Evolutionary conservation across 2,888 invertebrate genomes (phyloP), one percentile per base, ranked within the genome.

Genomic region (Scelioninae gen. 1): DNA sequence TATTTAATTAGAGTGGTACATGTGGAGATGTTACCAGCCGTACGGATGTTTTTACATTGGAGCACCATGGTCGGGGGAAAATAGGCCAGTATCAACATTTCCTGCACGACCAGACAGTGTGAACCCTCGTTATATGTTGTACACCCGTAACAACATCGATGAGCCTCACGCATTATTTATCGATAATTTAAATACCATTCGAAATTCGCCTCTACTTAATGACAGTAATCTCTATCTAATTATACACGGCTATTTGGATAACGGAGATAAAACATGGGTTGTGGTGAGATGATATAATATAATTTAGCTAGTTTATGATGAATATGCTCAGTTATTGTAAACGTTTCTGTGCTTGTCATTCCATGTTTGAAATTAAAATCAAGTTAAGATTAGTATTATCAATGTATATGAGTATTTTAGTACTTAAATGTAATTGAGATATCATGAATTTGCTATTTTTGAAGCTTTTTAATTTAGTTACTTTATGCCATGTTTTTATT

Each of bases 241-340:
- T 80, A 94, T 96, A 0, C 98, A 98, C 89, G 98, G 98, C 0
- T 98, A 97, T 91, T 93, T 97, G 83, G 98, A 98, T 90, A 95
- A 95, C 51, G 97, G 97, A 0, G 94, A 95, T 83, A 96, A 96
- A 87, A 93, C 94, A 60, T 98, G 98, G 98, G 96, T 97, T 29
- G 87, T 93, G 91, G 94, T 94, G 83, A 89, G 91, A 84, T 69
- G 9, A 65, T 69, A 45, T 68, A 38, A 71, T 62, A 58, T 58
- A 65, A 68, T 65, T 51, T 34, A 8, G 7, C 31, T 60, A 34
- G 15, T 66, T 65, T 47, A 51, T 43, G 15, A 65, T 11, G 5
- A 31, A 47, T 55, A 43, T 72, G 58, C 15, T n/a, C 40, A 15
- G 16, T 58, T 47, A 58, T n/a, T 47, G 45, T 5, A 16, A 47